Evolutionary conservation across 2,797 vertebrate genomes (phyloP).

Genomic region (Cyprinella venusta): DNA sequence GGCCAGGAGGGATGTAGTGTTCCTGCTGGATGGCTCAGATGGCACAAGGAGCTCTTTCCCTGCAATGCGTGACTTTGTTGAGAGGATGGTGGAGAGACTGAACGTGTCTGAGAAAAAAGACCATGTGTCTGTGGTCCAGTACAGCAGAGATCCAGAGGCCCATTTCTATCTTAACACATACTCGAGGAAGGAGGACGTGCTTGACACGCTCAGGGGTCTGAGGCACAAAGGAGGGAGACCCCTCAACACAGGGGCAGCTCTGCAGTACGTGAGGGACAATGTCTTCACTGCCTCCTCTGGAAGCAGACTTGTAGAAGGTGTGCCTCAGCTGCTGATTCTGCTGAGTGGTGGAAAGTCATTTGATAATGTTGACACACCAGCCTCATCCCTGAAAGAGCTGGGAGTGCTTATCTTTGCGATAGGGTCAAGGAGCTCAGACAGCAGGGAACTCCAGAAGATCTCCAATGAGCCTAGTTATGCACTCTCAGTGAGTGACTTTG

Average conservation of each 20-base stretch:
- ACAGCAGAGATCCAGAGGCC: conserved; percentile 48
- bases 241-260: conserved; percentile 81
- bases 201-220: conserved; percentile 66
- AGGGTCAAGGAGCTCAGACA: conserved; percentile 71
- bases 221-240: conserved; percentile 76
- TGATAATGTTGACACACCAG: conserved; percentile 48
- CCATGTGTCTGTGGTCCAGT: conserved; percentile 57
- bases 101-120: conserved; percentile 78
- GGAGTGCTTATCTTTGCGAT: conserved; percentile 56
- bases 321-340: conserved; percentile 54
- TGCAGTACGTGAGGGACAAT: conserved; percentile 74
- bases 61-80: conserved; percentile 73
- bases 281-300: conserved; percentile 54
- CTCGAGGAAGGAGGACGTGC: conserved; percentile 69
- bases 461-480: conserved; percentile 56
- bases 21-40: conserved; percentile 62
- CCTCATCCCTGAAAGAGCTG: conserved; percentile 47
- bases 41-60: conserved; percentile 64
- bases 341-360: conserved; percentile 49
- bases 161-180: conserved; percentile 60
- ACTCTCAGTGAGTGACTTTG: conserved; percentile 57
- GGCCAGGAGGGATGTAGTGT: conserved; percentile 52
- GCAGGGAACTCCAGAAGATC: conserved; percentile 61
- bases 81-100: conserved; percentile 75
- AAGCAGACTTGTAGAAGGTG: conserved; percentile 30